Conservation (phyloP, 2,113 vertebrate genomes). For the Oryzias melastigma region DNA sequence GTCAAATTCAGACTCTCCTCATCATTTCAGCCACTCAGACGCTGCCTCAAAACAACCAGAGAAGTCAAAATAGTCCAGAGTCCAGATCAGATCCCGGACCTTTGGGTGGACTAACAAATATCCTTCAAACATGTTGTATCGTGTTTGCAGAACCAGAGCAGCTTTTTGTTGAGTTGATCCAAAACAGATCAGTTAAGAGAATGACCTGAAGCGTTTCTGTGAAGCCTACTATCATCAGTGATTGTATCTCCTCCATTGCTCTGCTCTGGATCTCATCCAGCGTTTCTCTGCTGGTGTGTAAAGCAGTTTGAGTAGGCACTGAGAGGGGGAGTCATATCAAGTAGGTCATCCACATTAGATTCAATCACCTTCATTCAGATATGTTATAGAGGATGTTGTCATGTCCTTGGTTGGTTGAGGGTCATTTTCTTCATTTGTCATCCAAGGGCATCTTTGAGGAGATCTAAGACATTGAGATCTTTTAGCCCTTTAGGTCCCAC, state of each 20-base stretch:
- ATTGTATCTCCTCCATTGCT: neutral
- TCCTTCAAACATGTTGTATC: too few species aligned
- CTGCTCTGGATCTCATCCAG: neutral
- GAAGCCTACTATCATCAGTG: neutral
- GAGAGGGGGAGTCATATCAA: neutral
- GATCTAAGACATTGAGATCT: too few species aligned
- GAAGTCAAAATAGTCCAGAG: too few species aligned
- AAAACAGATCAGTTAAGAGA: too few species aligned
- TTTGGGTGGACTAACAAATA: too few species aligned
- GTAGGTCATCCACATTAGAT: neutral
- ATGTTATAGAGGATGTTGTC: neutral
- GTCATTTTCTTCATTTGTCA: neutral
- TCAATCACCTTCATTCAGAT: neutral
- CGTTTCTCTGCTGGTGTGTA: neutral
- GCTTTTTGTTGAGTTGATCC: too few species aligned
- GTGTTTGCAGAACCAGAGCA: too few species aligned
- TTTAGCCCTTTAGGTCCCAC: too few species aligned
- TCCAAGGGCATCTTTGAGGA: neutral
- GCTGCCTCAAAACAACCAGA: too few species aligned
- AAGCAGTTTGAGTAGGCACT: neutral
- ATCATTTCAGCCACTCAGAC: too few species aligned
- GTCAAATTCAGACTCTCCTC: too few species aligned
- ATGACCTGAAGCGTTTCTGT: neutral
- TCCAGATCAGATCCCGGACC: too few species aligned
- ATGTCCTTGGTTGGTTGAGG: neutral